A percentile compares a stretch with the other conserved stretches of the same genome.
Conservation (phyloP, 2,797 vertebrate genomes). For the Ciconia nigra region DNA sequence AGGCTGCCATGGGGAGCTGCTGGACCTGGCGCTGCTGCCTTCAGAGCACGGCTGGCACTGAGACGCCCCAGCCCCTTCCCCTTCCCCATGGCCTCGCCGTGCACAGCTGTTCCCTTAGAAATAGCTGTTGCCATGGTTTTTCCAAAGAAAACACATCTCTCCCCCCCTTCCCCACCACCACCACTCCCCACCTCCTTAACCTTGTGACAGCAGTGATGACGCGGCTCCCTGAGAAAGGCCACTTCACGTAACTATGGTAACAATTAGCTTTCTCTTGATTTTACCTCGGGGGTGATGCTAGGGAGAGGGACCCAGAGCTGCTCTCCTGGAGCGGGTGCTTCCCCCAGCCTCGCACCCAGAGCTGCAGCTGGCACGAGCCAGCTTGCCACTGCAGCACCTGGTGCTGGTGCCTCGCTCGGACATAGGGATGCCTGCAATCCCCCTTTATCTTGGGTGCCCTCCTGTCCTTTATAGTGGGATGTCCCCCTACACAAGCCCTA, state of each 20-base stretch:
- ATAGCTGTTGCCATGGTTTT: constrained; percentile 77
- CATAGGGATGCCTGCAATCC: background rate
- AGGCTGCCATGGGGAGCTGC: background rate
- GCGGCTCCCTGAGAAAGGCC: constrained; percentile 72
- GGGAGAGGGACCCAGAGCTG: constrained; percentile 33
- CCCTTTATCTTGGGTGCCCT: background rate
- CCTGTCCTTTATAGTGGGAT: background rate
- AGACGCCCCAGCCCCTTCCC: constrained; percentile 23
- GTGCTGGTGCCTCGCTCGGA: background rate
- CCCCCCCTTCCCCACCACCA: constrained; percentile 36
- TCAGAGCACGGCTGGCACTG: background rate
- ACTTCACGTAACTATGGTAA: constrained; percentile 79
- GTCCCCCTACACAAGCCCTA: background rate
- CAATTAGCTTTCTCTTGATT: constrained; percentile 74
- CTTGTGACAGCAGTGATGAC: constrained; percentile 74
- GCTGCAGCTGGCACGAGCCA: background rate
- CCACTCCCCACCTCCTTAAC: constrained; percentile 72
- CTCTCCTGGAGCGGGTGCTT: background rate
- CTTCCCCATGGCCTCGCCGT: constrained; percentile 25
- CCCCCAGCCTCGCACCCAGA: background rate
- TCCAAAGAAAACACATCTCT: constrained; percentile 63
- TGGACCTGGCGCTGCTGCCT: background rate
- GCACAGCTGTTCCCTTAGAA: constrained; percentile 72
- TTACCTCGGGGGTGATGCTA: constrained; percentile 57
- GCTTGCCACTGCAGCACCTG: background rate